A percentile compares a stretch with the other conserved stretches of the same genome.
phyloP scores from a whole-genome alignment of 2,888 invertebrate genomes.

The Rhimphoctona megacephalus region DNA sequence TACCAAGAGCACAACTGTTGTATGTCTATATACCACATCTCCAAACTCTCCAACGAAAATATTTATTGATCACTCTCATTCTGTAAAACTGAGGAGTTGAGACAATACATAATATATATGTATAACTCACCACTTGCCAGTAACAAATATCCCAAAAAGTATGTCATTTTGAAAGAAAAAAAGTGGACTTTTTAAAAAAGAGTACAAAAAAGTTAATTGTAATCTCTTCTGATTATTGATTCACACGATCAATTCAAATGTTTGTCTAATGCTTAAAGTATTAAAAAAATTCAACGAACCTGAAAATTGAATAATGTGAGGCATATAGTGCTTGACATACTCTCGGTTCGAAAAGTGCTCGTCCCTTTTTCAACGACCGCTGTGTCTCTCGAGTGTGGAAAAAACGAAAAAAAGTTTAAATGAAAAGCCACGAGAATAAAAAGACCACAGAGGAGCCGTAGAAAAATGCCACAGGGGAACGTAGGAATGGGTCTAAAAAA shows the following conservation, averaged over 20 bases:
- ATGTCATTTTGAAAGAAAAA: not conserved
- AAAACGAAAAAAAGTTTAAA: slow-evolving; percentile 62
- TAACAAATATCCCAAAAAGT: not conserved
- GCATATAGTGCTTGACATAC: not conserved
- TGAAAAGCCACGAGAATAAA: slow-evolving; percentile 54
- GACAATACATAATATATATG: not conserved
- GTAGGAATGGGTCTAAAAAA: slow-evolving; percentile 72
- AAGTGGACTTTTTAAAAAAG: not conserved
- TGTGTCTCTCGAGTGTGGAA: slow-evolving; percentile 35
- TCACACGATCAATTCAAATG: too few species aligned
- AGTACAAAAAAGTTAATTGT: too few species aligned
- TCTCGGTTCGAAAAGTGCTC: slow-evolving; percentile 37
- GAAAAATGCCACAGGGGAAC: slow-evolving; percentile 60
- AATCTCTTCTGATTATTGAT: too few species aligned
- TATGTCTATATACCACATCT: slow-evolving; percentile 33
- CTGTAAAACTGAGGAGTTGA: not conserved
- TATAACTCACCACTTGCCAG: not conserved
- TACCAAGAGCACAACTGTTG: slow-evolving; percentile 55
- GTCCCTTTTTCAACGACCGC: slow-evolving; percentile 1
- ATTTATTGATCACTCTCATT: slow-evolving; percentile 47
- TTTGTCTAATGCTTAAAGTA: not conserved
- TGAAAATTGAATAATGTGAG: slow-evolving; percentile 19
- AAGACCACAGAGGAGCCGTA: slow-evolving; percentile 35
- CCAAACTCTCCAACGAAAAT: slow-evolving; percentile 27
- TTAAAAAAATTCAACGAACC: not conserved